A percentile compares a stretch with the other conserved stretches of the same genome.
phyloP scores from a whole-genome alignment of 2,888 invertebrate genomes.

The Lycophotia porphyrea region DNA sequence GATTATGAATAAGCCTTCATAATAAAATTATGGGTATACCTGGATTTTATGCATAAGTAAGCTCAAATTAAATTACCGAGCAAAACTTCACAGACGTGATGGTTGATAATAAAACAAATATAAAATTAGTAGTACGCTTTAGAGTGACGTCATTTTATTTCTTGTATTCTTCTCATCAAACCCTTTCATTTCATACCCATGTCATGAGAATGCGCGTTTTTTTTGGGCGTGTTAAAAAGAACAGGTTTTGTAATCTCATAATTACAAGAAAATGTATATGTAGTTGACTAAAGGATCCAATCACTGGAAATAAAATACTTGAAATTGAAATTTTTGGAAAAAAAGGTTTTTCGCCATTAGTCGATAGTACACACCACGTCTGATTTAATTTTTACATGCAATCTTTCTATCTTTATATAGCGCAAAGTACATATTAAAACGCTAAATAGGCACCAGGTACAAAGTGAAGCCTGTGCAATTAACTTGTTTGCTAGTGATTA shows the following conservation, averaged over 20 bases:
- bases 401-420: neutral
- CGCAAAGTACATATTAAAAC: conserved; percentile 7
- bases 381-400: neutral
- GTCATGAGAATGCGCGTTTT: no score
- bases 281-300: neutral
- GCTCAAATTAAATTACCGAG: neutral
- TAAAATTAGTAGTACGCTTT: no score
- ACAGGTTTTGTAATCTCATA: no score
- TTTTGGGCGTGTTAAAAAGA: no score
- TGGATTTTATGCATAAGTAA: neutral
- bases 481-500: conserved; percentile 38
- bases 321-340: no score
- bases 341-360: neutral
- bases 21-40: neutral
- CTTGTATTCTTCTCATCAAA: no score
- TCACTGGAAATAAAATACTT: neutral
- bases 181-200: no score
- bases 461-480: conserved; percentile 28
- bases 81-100: no score
- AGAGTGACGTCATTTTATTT: no score
- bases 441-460: conserved; percentile 16
- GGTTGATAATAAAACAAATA: no score
- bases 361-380: neutral
- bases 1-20: neutral
- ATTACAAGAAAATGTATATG: no score